phyloP scores from a whole-genome alignment of 2,797 vertebrate genomes.

The Molossus alvarezi region DNA sequence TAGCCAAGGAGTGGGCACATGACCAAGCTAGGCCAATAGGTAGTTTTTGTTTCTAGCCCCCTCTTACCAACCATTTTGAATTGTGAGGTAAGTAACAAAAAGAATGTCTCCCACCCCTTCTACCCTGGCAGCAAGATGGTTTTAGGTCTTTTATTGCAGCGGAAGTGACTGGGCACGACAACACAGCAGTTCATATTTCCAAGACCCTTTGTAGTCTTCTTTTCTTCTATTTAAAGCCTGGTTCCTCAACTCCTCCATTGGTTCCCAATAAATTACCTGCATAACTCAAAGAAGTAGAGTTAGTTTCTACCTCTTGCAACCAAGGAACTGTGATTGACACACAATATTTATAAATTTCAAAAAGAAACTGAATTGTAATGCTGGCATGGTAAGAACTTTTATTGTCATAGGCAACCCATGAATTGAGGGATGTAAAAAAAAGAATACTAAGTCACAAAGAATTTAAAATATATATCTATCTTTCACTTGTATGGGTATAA shows the following conservation, averaged over 20 bases:
- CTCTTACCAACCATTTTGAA: neutral
- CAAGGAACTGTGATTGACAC: neutral
- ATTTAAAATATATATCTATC: neutral
- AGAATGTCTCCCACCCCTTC: neutral
- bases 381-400: neutral
- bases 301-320: neutral
- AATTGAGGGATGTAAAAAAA: neutral
- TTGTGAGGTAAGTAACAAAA: neutral
- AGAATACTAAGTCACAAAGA: neutral
- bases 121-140: neutral
- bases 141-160: neutral
- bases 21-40: neutral
- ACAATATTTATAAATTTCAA: neutral
- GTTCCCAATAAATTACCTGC: neutral
- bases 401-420: neutral
- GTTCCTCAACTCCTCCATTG: neutral
- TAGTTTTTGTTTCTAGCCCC: neutral
- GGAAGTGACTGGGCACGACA: neutral
- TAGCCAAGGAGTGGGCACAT: neutral
- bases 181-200: neutral
- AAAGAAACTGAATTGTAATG: slow-evolving; percentile 22
- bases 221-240: neutral
- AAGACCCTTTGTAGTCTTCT: neutral
- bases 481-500: slow-evolving; percentile 17
- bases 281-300: neutral